Percentiles rank a stretch among this genome's conserved stretches.
Evolutionary conservation across 2,888 invertebrate species (phyloP).

Genomic region (Malacosoma neustria): DNA sequence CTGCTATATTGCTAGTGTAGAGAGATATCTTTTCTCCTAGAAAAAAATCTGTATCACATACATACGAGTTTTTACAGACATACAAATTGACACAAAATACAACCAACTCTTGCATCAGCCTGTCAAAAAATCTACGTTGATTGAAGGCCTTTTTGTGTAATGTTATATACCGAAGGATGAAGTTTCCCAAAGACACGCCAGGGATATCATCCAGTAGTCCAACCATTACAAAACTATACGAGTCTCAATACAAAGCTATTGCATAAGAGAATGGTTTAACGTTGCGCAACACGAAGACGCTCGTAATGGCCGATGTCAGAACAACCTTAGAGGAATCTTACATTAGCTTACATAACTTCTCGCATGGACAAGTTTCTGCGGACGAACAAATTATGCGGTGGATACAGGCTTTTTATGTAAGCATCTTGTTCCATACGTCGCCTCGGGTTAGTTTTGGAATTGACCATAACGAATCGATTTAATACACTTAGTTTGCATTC

Average conservation of each 20-base stretch:
- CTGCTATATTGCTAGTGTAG: no score
- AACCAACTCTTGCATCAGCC: no score
- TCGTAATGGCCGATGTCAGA: conserved; percentile 10
- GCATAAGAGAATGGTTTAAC: conserved; percentile 2
- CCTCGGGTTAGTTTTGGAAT: neutral
- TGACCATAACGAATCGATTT: neutral
- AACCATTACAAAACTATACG: neutral
- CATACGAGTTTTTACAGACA: no score
- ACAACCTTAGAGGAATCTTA: neutral
- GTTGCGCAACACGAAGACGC: conserved; percentile 5
- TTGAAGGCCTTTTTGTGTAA: no score
- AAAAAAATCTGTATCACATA: no score
- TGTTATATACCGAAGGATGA: no score
- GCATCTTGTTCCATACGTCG: conserved; percentile 1
- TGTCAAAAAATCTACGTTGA: no score
- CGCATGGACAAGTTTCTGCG: neutral
- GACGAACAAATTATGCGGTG: neutral
- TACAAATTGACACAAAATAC: no score
- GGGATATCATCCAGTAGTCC: no score
- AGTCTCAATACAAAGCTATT: conserved; percentile 1
- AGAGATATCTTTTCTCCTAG: no score
- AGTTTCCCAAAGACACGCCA: no score
- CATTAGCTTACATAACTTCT: neutral
- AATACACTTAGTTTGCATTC: no score
- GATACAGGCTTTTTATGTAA: neutral